Evolutionary conservation across 2,797 vertebrate genomes (phyloP), one percentile per base, ranked within the genome.

Genomic region (Halcyon chelicuti): DNA sequence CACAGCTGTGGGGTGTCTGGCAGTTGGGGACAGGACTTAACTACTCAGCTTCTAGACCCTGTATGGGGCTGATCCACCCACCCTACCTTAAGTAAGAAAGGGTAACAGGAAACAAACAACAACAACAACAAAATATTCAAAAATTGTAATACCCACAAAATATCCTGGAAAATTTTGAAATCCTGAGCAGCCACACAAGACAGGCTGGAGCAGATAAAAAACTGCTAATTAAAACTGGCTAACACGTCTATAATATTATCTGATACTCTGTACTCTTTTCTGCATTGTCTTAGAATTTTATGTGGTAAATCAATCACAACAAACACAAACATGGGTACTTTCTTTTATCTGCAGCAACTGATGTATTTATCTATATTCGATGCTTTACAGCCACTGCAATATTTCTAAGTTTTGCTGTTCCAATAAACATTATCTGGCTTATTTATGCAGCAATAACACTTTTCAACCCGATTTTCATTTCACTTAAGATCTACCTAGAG

Each of bases 161-260:
- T 40, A 26, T 14, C 8, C 70, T 78, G 31, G 51, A 51, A 62
- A 83, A 58, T 62, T 58, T 22, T 62, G 46, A 78, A 81, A 92
- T 52, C 10, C 1, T 60, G 9, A 86, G 70, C 31, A 77, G 54
- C 35, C 31, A 70, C 21, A 57, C 17, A 84, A 61, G 15, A 37
- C 60, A 88, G 31, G 35, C 52, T 90, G 44, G 73, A 94, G 51
- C 4, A 84, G 62, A 83, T 39, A 23, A 39, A 83, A 81, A 51
- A 94, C 86, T 66, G 44, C 14, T 90, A 91, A 91, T 81, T 90
- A 96, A 91, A 94, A 95, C 21, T 81, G 55, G 62, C n/a, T 90
- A 84, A 84, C 70, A 63, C 46, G 86, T 90, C 62, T 58, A 33
- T 51, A 35, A 74, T 14, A 55, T 37, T 83, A 61, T 86, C 62